Conservation (phyloP, 2,888 invertebrate genomes). For the Neria commutata region DNA sequence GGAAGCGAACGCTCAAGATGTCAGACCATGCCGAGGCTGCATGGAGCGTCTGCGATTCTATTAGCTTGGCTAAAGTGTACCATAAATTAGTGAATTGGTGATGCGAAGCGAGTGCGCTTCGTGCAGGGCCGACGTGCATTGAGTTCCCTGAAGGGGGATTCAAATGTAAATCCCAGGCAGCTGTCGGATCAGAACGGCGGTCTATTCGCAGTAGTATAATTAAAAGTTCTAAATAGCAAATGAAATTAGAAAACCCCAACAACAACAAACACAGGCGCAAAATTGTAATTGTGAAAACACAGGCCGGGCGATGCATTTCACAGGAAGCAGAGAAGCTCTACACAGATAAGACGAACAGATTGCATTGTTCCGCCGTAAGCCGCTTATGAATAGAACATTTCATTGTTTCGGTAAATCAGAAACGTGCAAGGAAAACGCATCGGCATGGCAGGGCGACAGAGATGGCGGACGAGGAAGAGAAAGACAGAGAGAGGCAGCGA, state of each 20-base stretch:
- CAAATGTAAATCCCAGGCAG: neutral
- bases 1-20: neutral
- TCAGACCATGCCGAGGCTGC: neutral
- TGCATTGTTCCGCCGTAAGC: neutral
- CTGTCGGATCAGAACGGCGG: neutral
- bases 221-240: conserved; percentile 12
- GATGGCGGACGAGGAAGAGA: too few relatives aligned
- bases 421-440: neutral
- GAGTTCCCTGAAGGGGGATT: too few relatives aligned
- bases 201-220: neutral
- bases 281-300: neutral
- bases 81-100: neutral
- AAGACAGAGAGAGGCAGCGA: neutral
- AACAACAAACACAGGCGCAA: neutral
- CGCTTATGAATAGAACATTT: conserved; percentile 9
- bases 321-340: neutral
- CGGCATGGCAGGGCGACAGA: neutral
- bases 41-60: neutral
- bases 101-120: too few relatives aligned
- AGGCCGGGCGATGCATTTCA: neutral
- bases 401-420: neutral
- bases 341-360: conserved; percentile 1
- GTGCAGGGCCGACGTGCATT: too few relatives aligned
- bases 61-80: neutral
- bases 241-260: conserved; percentile 2